phyloP scores from a whole-genome alignment of 2,888 invertebrate species.

The Furcula furcula region DNA sequence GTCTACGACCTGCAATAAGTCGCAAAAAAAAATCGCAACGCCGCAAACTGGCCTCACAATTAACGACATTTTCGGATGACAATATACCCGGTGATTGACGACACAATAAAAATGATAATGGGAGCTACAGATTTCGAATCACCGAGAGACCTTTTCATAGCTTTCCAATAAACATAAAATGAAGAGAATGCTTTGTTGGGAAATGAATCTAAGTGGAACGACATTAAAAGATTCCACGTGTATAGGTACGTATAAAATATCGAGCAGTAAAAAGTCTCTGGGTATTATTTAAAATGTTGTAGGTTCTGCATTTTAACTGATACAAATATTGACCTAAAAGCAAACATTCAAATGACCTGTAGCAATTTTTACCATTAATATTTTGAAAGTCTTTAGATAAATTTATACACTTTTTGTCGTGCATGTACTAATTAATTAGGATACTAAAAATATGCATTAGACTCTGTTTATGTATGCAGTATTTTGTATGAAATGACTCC shows the following conservation, averaged over 20 bases:
- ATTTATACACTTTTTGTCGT: no score
- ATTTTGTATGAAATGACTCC: no score
- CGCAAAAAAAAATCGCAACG: constrained; percentile 55
- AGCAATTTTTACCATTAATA: neutral
- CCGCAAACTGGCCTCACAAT: constrained; percentile 30
- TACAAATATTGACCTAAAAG: neutral
- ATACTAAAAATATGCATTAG: no score
- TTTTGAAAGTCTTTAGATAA: no score
- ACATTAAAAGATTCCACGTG: no score
- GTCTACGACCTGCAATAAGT: constrained; percentile 71
- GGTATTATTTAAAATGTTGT: neutral
- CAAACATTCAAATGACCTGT: neutral
- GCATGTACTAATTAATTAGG: no score
- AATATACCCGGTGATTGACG: constrained; percentile 10
- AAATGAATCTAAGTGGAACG: no score
- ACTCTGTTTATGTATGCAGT: no score
- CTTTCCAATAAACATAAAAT: constrained; percentile 3
- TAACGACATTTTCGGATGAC: constrained; percentile 15
- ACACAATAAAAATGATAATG: constrained; percentile 14
- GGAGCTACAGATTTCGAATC: neutral
- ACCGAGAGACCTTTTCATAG: constrained; percentile 19
- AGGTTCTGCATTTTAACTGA: neutral
- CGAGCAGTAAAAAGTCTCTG: neutral
- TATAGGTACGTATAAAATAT: no score
- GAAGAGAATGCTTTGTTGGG: neutral